Percentiles rank a stretch among this genome's conserved stretches.
Conservation (phyloP, 2,113 vertebrate genomes). For the Lycaon pictus region DNA sequence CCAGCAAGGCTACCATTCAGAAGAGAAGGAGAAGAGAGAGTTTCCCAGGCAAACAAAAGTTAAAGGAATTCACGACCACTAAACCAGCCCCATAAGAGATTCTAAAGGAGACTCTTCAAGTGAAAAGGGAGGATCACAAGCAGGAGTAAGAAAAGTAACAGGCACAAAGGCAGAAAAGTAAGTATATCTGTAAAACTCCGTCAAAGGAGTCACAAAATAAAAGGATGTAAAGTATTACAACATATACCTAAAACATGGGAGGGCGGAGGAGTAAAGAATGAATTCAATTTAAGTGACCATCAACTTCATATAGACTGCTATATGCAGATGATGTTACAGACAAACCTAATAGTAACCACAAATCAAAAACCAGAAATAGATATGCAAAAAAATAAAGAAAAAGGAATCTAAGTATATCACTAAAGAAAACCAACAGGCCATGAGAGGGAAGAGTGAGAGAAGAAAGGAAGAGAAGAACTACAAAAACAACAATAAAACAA, state of each 20-base stretch:
- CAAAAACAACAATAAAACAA: background rate
- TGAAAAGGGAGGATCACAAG: background rate
- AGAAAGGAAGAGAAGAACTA: background rate
- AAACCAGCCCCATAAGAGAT: background rate
- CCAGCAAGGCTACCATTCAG: background rate
- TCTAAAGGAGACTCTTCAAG: background rate
- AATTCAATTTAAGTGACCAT: background rate
- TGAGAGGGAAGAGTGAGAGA: background rate
- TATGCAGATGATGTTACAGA: background rate
- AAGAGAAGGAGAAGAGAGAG: background rate
- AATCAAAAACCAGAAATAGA: background rate
- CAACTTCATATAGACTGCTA: background rate
- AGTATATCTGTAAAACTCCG: background rate
- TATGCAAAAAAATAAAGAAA: background rate
- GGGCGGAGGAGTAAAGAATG: background rate
- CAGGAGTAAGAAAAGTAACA: background rate
- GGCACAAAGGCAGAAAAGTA: background rate
- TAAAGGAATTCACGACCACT: background rate
- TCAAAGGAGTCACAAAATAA: background rate
- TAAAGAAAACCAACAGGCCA: background rate
- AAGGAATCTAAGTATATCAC: background rate
- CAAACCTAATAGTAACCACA: background rate
- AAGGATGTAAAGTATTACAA: background rate
- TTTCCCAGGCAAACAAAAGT: background rate
- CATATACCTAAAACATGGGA: background rate